Percentiles rank a stretch among this genome's conserved stretches.
Evolutionary conservation across 2,888 invertebrate genomes (phyloP).

Genomic region (Drosophila buzzatii): DNA sequence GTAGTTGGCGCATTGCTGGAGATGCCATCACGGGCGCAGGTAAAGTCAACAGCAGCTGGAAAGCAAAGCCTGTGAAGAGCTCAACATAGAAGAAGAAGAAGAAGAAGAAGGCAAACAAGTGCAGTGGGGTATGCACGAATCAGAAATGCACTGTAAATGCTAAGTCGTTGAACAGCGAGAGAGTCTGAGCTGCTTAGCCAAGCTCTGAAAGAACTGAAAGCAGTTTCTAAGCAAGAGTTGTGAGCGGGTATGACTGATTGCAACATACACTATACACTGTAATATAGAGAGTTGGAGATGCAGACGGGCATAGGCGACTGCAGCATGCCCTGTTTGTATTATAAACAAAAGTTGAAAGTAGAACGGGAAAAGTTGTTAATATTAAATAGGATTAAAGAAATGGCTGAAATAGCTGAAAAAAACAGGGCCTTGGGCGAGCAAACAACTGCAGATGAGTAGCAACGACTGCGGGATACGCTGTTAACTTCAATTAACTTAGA

Average conservation of each 20-base stretch:
- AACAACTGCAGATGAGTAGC: background rate
- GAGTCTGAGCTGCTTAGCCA: background rate
- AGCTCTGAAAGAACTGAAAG: background rate
- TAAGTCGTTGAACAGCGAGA: background rate
- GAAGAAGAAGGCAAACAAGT: background rate
- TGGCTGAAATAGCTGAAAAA: background rate
- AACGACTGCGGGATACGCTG: background rate
- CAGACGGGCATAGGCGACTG: background rate
- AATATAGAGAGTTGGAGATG: too few species aligned
- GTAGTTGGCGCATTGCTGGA: constrained; percentile 41
- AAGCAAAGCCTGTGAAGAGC: constrained; percentile 19
- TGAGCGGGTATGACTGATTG: background rate
- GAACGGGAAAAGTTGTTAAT: too few species aligned
- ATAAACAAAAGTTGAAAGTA: too few species aligned
- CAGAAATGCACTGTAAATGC: background rate
- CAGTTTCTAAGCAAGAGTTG: too few species aligned
- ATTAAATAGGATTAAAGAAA: background rate
- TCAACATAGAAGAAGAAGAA: background rate
- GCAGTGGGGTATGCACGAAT: constrained; percentile 4
- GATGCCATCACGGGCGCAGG: constrained; percentile 56
- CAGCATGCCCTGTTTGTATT: background rate
- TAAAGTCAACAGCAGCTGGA: constrained; percentile 66
- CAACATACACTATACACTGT: too few species aligned
- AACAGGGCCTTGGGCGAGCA: background rate
- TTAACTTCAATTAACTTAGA: too few species aligned